A percentile compares a stretch with the other conserved stretches of the same genome.
Conservation (phyloP, 2,888 invertebrate species). For the Andrena haemorrhoa region DNA sequence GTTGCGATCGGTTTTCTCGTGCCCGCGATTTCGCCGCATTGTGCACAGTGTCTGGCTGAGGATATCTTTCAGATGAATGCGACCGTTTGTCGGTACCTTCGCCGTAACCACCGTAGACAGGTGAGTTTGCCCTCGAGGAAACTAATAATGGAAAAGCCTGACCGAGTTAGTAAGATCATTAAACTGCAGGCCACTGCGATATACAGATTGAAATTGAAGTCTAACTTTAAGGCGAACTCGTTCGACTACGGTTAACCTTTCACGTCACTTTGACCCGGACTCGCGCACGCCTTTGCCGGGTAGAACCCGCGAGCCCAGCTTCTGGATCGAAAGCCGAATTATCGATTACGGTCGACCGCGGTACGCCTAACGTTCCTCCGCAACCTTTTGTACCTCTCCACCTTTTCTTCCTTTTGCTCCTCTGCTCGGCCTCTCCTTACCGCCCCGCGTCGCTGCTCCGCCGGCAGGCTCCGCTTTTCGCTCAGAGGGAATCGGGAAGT, state of each 20-base stretch:
- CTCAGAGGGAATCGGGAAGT: slow-evolving; percentile 73
- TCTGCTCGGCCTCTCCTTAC: slow-evolving; percentile 24
- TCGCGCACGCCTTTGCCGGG: slow-evolving; percentile 39
- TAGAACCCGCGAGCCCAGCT: slow-evolving; percentile 33
- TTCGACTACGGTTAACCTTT: slow-evolving; percentile 81
- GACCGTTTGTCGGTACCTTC: slow-evolving; percentile 24
- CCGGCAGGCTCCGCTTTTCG: slow-evolving; percentile 33
- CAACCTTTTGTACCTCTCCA: slow-evolving; percentile 34
- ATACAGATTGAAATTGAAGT: slow-evolving; percentile 75
- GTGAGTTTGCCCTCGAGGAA: slow-evolving; percentile 66
- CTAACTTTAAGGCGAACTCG: slow-evolving; percentile 78
- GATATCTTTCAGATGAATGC: slow-evolving; percentile 26
- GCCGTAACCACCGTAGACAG: slow-evolving; percentile 42
- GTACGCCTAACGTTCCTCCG: slow-evolving; percentile 31
- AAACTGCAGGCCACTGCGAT: slow-evolving; percentile 74
- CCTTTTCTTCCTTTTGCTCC: slow-evolving; percentile 25
- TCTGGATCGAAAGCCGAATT: slow-evolving; percentile 66
- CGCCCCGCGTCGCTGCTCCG: slow-evolving; percentile 10
- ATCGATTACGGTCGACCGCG: slow-evolving; percentile 62
- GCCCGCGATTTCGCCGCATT: not conserved
- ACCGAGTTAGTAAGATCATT: slow-evolving; percentile 82
- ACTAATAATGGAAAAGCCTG: slow-evolving; percentile 82
- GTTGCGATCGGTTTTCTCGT: slow-evolving; percentile 3
- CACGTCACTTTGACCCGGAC: slow-evolving; percentile 77
- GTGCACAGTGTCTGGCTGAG: slow-evolving; percentile 5